phyloP scores from a whole-genome alignment of 2,888 invertebrate genomes.

The Synergus umbraculus region DNA sequence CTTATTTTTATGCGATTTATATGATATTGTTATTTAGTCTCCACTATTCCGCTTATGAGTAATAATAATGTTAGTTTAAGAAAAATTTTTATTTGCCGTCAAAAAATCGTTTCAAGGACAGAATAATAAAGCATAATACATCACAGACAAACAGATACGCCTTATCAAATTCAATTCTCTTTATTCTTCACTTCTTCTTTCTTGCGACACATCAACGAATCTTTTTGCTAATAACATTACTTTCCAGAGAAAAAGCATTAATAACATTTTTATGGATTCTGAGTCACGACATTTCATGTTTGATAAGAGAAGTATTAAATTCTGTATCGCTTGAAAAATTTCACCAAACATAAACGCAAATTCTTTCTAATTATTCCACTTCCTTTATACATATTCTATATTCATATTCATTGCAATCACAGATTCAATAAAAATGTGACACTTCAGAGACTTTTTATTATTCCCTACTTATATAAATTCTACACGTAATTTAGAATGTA shows the following conservation, averaged over 20 bases:
- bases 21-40: too few relatives aligned
- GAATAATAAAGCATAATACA: not conserved
- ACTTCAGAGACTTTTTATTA: not conserved
- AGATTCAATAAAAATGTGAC: not conserved
- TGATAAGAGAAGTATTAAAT: slow-evolving; percentile 5
- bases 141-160: slow-evolving; percentile 6
- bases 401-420: not conserved
- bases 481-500: not conserved
- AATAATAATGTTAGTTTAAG: not conserved
- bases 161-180: slow-evolving; percentile 21
- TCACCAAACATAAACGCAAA: not conserved
- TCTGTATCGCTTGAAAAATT: not conserved
- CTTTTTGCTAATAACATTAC: not conserved
- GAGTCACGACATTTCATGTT: not conserved
- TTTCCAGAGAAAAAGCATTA: not conserved
- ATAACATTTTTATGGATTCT: not conserved
- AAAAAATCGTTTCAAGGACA: slow-evolving; percentile 17
- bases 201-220: not conserved
- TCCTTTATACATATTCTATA: not conserved
- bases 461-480: not conserved
- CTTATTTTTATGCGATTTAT: not conserved
- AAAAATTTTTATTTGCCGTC: not conserved
- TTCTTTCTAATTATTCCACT: not conserved
- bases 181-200: slow-evolving; percentile 9
- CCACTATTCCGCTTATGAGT: not conserved